A percentile compares a stretch with the other conserved stretches of the same genome.
Conservation (phyloP, 1,140 invertebrate genomes). For the Pinna nobilis region DNA sequence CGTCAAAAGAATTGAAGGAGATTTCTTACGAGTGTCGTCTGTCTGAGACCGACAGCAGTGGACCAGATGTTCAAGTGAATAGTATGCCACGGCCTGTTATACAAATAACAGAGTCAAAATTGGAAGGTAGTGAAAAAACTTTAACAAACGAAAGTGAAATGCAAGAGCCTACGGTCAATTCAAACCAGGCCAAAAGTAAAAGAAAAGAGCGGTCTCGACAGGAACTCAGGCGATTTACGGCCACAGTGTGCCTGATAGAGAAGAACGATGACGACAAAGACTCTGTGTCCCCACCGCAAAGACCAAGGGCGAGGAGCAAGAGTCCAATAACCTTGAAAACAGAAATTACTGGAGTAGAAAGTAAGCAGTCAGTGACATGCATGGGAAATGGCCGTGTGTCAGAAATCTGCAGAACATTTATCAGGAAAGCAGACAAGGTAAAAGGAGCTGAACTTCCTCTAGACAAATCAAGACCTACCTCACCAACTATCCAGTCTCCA, state of each 20-base stretch:
- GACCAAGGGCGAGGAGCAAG: constrained; percentile 35
- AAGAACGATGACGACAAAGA: constrained; percentile 12
- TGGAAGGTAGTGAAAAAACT: not conserved
- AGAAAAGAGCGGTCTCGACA: constrained; percentile 24
- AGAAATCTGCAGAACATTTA: constrained; percentile 36
- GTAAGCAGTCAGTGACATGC: constrained; percentile 15
- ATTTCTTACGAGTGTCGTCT: too few relatives aligned
- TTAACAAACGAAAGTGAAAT: not conserved
- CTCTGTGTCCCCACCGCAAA: not conserved
- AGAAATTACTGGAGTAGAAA: constrained; percentile 17
- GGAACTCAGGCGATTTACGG: constrained; percentile 22
- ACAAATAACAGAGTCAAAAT: not conserved
- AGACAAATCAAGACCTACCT: not conserved
- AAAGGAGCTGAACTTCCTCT: not conserved
- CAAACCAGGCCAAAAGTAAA: too few relatives aligned
- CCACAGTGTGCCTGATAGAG: constrained; percentile 21
- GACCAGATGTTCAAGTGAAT: not conserved
- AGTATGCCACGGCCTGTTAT: not conserved
- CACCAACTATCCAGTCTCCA: constrained; percentile 11
- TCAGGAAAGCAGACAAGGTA: constrained; percentile 22
- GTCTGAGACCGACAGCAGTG: not conserved
- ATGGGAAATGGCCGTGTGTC: constrained; percentile 25
- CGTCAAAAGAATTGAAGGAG: too few relatives aligned
- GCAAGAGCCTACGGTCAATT: not conserved
- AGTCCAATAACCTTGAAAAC: constrained; percentile 31